These are phyloP conservation scores for Engraulis encrasicolus DNA, from an alignment of 2,113 vertebrate genomes.

Conservation along the genomic window DNA sequence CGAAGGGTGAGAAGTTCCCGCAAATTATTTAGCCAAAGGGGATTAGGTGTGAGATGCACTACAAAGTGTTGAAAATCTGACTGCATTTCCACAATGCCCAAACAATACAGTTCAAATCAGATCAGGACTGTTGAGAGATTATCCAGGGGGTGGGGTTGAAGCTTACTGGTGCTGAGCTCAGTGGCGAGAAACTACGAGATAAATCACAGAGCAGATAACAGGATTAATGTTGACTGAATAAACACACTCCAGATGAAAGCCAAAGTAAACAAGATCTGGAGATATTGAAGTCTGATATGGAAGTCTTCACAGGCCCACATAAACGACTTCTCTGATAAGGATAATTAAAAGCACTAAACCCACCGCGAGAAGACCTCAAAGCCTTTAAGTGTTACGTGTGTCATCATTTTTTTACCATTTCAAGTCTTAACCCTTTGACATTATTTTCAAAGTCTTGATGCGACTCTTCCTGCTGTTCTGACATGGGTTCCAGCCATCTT, in stretches of 20 bases:
- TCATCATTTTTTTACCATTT: background rate
- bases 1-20: background rate
- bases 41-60: no score
- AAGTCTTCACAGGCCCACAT: background rate
- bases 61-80: background rate
- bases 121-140: background rate
- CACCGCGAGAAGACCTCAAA: no score
- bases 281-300: no score
- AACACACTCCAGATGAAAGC: background rate
- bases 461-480: constrained; percentile 79
- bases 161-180: constrained; percentile 79
- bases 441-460: constrained; percentile 89
- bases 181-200: constrained; percentile 81
- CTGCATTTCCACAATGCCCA: background rate
- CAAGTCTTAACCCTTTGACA: constrained; percentile 86
- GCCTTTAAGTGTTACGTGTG: background rate
- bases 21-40: background rate
- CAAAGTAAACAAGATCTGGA: no score
- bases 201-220: constrained; percentile 24
- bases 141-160: background rate
- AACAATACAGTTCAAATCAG: background rate
- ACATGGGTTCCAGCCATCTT: constrained; percentile 90
- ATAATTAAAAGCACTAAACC: no score
- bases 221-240: constrained; percentile 2
- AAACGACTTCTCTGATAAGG: background rate